phyloP scores from a whole-genome alignment of 1,140 invertebrate genomes.

The Nymphalis io region DNA sequence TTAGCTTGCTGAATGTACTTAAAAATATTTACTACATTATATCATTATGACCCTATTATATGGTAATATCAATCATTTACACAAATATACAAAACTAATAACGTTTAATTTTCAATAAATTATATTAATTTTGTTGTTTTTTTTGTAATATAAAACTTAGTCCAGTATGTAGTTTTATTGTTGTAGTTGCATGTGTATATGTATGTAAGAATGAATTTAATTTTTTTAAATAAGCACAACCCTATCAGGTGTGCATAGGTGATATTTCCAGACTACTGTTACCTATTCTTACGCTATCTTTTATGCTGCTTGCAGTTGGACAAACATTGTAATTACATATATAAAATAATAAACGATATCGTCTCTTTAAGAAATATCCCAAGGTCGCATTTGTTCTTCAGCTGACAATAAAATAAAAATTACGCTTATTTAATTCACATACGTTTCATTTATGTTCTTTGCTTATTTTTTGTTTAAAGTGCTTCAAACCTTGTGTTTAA shows the following conservation, averaged over 20 bases:
- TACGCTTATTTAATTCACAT: not conserved
- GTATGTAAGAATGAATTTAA: not conserved
- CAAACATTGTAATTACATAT: conserved; percentile 8
- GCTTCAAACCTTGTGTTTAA: not conserved
- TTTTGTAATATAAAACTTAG: too few species aligned
- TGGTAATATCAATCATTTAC: too few species aligned
- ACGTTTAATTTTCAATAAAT: too few species aligned
- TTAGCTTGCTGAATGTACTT: too few species aligned
- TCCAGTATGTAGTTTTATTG: too few species aligned
- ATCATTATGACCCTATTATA: too few species aligned
- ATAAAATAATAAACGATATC: conserved; percentile 16
- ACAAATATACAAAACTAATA: too few species aligned
- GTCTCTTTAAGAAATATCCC: conserved; percentile 2
- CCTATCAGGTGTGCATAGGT: not conserved
- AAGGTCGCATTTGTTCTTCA: conserved; percentile 12
- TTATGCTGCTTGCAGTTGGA: conserved; percentile 9
- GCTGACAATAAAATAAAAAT: conserved; percentile 7
- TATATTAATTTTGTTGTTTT: too few species aligned
- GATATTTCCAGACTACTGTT: not conserved
- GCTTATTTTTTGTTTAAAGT: not conserved
- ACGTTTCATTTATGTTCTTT: not conserved
- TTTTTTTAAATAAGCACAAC: not conserved
- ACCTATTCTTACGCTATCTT: conserved; percentile 4
- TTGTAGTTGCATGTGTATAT: too few species aligned
- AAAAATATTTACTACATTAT: too few species aligned